Conservation (phyloP, 1,140 invertebrate genomes). For the Scylla paramamosain region DNA sequence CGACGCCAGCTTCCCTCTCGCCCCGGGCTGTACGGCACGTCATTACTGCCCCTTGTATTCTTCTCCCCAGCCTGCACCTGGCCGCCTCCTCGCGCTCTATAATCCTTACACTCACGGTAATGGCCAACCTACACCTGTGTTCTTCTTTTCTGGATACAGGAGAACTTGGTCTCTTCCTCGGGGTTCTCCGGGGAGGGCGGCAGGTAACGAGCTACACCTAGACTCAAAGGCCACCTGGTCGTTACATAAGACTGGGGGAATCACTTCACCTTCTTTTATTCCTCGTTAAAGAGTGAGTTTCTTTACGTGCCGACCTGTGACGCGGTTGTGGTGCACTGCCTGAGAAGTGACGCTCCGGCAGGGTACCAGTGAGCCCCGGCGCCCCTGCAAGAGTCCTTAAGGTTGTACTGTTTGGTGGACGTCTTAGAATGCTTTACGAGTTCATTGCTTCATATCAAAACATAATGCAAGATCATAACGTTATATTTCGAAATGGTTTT, state of each 20-base stretch:
- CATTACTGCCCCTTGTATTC: conserved; percentile 21
- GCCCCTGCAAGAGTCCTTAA: no score
- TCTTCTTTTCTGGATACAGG: conserved; percentile 13
- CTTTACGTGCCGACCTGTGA: not conserved
- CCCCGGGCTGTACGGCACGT: not conserved
- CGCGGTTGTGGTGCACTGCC: not conserved
- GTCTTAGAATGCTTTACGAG: no score
- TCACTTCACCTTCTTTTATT: not conserved
- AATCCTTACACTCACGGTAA: conserved; percentile 13
- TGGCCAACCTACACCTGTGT: conserved; percentile 18
- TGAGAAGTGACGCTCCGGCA: no score
- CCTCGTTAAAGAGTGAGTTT: not conserved
- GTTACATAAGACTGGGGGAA: not conserved
- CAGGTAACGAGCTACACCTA: not conserved
- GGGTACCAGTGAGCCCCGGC: no score
- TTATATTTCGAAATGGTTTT: no score
- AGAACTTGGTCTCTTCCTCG: not conserved
- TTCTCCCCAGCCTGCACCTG: conserved; percentile 9
- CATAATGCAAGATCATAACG: no score
- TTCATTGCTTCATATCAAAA: no score
- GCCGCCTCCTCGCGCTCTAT: conserved; percentile 7
- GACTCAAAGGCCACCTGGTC: not conserved
- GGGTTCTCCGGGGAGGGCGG: not conserved
- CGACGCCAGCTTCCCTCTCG: not conserved
- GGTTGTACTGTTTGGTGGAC: no score